Base-by-base conservation (phyloP, 2,888 invertebrate species). In the Mythimna albipuncta region DNA sequence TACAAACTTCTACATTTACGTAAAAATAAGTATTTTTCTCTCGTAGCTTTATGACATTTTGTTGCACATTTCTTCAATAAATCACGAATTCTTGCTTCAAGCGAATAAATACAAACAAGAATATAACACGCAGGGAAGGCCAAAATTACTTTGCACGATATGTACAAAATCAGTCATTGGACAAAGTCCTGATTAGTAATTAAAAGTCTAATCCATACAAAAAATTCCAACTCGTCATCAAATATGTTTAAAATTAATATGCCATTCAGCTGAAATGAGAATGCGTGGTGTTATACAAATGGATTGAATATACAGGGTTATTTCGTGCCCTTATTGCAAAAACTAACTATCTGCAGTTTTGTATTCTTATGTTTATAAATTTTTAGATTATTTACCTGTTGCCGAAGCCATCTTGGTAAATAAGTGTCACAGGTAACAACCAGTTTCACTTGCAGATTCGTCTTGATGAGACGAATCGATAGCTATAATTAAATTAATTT, bases 1-100 rank as follows among this genome's bases (percentile, higher is more conserved):
- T 59, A 64, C 41, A 72, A 50, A 26, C 58, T 41, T 47, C 21
- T 61, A 68, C 9, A 52, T 61, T 63, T 69, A 64, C 67, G 47
- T 75, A 72, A 74, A 78, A 64, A 64, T 57, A 61, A 32, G 32
- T 26, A 26, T 54, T 65, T 32, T 75, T 52, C 50, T 57, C 35
- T 64, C 19, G 6, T 54, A n/a, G 32, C 11, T 11, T 64, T 75
- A 41, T 52, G 41, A 57, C 26, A 9, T 62, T 38, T 81, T 50
- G 32, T 47, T 32, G 52, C 41, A 21, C 50, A 61, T 57, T 69
- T 26, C 35, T 64, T 68, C 63, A 70, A 64, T 68, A 66, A 76
- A 54, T 69, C 72, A 74, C 66, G n/a, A 44, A 47, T 58, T 62
- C 26, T 72, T 35, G 11, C 35, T 21, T 52, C 50, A 52, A 50